Evolutionary conservation across 2,113 vertebrate genomes (phyloP), one percentile per base, ranked within the genome.

Genomic region (Cyphomyrus discorhynchus): DNA sequence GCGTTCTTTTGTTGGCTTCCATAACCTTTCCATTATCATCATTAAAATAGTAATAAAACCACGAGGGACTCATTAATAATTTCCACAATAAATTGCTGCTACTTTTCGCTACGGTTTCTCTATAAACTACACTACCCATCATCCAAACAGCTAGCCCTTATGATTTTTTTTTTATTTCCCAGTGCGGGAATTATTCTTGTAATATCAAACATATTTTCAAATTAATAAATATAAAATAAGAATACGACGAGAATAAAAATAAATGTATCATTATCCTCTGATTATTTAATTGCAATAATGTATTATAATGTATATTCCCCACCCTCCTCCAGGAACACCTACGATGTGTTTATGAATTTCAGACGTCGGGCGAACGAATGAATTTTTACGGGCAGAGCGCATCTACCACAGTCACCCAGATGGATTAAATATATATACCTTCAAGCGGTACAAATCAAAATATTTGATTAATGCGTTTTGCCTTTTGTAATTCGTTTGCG

Each of bases 301-400:
- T 50, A 86, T 27, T 86, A 86, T 86, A 86, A 35, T 53, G 47
- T 35, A 87, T 90, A 31, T 58, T 82, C 46, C 92, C 88, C 90
- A 49, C 82, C 87, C 58, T 92, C 89, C 91, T 87, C 85, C 56
- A 87, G 50, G 88, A 80, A 77, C 58, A 90, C 88, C 91, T 91
- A 77, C 93, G 90, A 93, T 91, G 91, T 94, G 94, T 95, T 96
- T 95, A 95, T 95, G 93, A 94, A 94, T 94, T 93, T 92, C 90
- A 90, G 86, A 90, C 93, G 92, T 91, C 94, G 93, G 93, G 92
- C 94, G 94, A 93, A 92, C 93, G 94, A 92, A 35, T 93, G 92
- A 90, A 84, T 62, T 88, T 87, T 87, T 86, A 47, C 27, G 85
- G 85, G 50, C 50, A 53, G 39, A 45, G 50, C 85, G 50, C 45